Evolutionary conservation across 1,140 invertebrate species (phyloP), one percentile per base, ranked within the genome.

Genomic region (Mycetomoellerius zeteki): DNA sequence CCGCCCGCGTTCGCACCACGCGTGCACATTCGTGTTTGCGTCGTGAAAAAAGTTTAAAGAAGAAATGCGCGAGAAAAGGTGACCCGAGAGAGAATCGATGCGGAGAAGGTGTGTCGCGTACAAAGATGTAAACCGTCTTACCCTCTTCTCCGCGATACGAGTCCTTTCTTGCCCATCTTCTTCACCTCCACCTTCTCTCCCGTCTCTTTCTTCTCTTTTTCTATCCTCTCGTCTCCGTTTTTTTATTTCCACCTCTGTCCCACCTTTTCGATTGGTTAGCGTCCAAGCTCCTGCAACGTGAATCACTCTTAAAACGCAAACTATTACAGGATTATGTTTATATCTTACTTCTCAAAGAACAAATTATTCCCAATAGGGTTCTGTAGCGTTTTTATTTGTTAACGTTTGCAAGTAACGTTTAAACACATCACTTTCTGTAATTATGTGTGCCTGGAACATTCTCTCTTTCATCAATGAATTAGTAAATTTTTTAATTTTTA

Each of bases 51-150:
- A n/a, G 47, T 37, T 65, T 67, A 81, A 67, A 81, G 64, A 81
- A 86, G 65, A 86, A 69, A 85, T 30, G 30, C 33, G 50, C 50
- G 43, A 52, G 58, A 84, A 43, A 73, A 84, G 69, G 21, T 14
- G 27, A 72, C 47, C 43, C 58, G 19, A 62, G 62, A 87, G 62
- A 87, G 85, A 86, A 69, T 86, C 33, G 54, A 86, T 69, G 50
- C 30, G 56, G 47, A 72, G 65, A 86, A 67, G 78, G 85, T 86
- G 67, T 72, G 85, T 73, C 85, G 54, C 21, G 56, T 62, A 82
- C 78, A 62, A 86, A 82, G 76, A 86, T 86, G 85, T 69, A 78
- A 84, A 85, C 75, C 82, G 47, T 78, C 72, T 64, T 85, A 67
- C 47, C 60, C 30, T 78, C 62, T 85, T 67, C 82, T 85, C n/a